Evolutionary conservation across 2,888 invertebrate species (phyloP), one percentile per base, ranked within the genome.

Genomic region (Pristionchus exspectatus): DNA sequence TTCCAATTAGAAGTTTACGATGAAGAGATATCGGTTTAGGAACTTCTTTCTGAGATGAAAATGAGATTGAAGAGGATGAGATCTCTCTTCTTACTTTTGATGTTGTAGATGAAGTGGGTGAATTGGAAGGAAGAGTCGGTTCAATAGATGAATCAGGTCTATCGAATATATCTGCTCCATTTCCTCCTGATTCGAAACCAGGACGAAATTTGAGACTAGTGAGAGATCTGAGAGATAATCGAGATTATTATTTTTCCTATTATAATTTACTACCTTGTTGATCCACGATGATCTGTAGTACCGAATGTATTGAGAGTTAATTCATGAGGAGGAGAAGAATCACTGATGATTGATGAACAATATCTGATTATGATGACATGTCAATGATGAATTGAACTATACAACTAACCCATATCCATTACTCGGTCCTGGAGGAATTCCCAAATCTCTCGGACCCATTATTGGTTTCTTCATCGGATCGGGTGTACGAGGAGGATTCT

Each of bases 151-250:
- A 88, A 50, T 92, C 92, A 0, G 92, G 92, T 87, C 93, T 84
- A 38, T 92, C 92, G 88, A 93, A 93, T 1, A 92, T 88, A 27
- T 92, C 91, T 14, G 90, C 90, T 0, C 9, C 84, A 69, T 69
- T 69, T 16, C 56, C 56, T 21, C 84, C 27, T 10, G 14, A 27
- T 27, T 74, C 59, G 59, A 54, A 88, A 2, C 91, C 90, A n/a
- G 90, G 89, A 38, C 91, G 90, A 90, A 91, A 93, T 16, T 92
- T 90, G 18, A 92, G 89, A 87, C 92, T 92, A 1, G 93, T 93
- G 0, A 93, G 90, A 5, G 92, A 91, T 69, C 91, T 91, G n/a
- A 74, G 69, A 74, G 7, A 30, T 21, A 74, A 12, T 33, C 16
- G 10, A 50, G 44, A 50, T 50, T 50, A 14, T 14, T 84, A 7